phyloP scores from a whole-genome alignment of 2,888 invertebrate genomes.

The Campoplex capitator region DNA sequence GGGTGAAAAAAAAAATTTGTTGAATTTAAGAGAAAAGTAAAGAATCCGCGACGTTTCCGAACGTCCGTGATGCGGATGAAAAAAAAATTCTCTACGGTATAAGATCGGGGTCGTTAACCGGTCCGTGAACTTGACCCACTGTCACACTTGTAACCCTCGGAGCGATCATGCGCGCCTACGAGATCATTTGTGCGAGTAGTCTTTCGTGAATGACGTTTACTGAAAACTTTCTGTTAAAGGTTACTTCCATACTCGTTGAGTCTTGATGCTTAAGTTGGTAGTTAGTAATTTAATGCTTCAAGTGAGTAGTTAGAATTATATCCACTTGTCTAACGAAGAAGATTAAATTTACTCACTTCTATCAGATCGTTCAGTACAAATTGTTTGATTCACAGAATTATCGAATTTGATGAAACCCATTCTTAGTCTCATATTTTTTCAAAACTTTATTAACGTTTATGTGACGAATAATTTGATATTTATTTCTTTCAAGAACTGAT shows the following conservation, averaged over 20 bases:
- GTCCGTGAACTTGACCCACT: constrained; percentile 81
- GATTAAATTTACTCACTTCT: too few species aligned
- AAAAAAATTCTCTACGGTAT: constrained; percentile 22
- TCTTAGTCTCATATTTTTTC: not conserved
- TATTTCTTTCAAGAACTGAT: not conserved
- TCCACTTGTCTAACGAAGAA: not conserved
- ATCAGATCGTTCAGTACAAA: not conserved
- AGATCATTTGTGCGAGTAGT: constrained; percentile 5
- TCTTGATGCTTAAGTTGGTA: not conserved
- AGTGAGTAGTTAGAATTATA: not conserved
- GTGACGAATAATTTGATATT: not conserved
- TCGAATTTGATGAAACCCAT: not conserved
- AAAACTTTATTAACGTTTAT: not conserved
- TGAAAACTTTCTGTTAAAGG: not conserved
- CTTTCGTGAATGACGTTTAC: constrained; percentile 11
- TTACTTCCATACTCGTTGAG: not conserved
- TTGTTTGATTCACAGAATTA: not conserved
- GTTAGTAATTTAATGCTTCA: not conserved
- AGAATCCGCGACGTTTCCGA: constrained; percentile 13
- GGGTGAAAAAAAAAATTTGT: not conserved
- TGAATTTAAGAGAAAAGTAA: constrained; percentile 1
- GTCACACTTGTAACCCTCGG: constrained; percentile 75
- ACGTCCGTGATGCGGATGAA: constrained; percentile 26
- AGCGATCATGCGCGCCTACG: constrained; percentile 55
- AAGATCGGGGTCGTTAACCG: constrained; percentile 76